These are phyloP conservation scores for Seladonia tumulorum DNA, from an alignment of 2,888 invertebrate species.

Conservation along the genomic window DNA sequence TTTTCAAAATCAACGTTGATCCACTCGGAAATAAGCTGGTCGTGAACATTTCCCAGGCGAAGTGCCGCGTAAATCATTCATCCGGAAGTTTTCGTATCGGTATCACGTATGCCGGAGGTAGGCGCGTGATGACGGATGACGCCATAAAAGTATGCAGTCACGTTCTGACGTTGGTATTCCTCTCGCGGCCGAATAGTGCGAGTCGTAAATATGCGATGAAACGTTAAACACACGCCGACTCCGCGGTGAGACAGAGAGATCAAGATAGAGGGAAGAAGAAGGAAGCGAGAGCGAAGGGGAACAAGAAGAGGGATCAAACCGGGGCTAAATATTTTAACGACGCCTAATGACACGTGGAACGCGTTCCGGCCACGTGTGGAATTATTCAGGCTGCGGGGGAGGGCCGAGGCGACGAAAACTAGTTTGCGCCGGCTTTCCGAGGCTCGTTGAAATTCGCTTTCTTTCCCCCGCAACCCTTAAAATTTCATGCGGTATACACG, in stretches of 20 bases:
- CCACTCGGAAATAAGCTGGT: conserved; percentile 26
- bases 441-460: conserved; percentile 32
- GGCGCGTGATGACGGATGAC: conserved; percentile 31
- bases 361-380: background rate
- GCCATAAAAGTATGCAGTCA: conserved; percentile 39
- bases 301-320: background rate
- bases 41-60: conserved; percentile 32
- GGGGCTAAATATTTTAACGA: conserved; percentile 36
- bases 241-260: background rate
- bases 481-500: conserved; percentile 13
- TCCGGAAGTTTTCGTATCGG: conserved; percentile 17
- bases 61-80: conserved; percentile 37
- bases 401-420: conserved; percentile 1
- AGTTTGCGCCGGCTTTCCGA: background rate
- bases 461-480: conserved; percentile 11
- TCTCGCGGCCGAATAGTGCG: background rate
- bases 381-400: conserved; percentile 10
- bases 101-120: conserved; percentile 10
- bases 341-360: conserved; percentile 8
- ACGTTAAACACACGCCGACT: conserved; percentile 11
- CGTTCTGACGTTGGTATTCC: conserved; percentile 24
- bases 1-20: conserved; percentile 5
- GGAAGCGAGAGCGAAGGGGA: background rate
- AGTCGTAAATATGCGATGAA: conserved; percentile 36
- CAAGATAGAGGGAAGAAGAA: background rate